A percentile compares a stretch with the other conserved stretches of the same genome.
phyloP scores from a whole-genome alignment of 2,113 vertebrate species.

The Ophthalmolycus amberensis region DNA sequence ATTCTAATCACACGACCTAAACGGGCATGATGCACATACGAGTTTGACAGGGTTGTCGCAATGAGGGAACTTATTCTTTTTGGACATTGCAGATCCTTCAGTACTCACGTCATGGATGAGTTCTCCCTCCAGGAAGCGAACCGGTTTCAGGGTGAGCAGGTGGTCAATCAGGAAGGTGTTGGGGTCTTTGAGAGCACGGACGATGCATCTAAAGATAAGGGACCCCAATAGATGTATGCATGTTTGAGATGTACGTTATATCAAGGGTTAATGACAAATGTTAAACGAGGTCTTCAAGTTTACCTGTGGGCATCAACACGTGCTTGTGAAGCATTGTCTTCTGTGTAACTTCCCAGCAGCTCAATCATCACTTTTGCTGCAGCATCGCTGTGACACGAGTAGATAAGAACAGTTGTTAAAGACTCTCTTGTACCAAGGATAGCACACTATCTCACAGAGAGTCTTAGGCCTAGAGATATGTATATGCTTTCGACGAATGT shows the following conservation, averaged over 20 bases:
- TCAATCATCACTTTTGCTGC: constrained; percentile 99
- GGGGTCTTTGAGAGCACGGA: constrained; percentile 95
- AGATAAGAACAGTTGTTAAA: constrained; percentile 27
- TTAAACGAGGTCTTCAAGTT: neutral
- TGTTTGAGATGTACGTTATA: neutral
- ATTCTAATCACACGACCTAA: neutral
- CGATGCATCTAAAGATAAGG: constrained; percentile 88
- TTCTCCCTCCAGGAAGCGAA: constrained; percentile 98
- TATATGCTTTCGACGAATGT: neutral
- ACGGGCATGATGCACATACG: neutral
- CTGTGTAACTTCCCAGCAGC: constrained; percentile 97
- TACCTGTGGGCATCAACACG: constrained; percentile 97
- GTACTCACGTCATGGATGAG: constrained; percentile 97
- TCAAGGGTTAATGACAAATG: neutral
- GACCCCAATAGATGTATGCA: neutral
- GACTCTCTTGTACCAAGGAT: neutral
- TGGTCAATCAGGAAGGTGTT: constrained; percentile 98
- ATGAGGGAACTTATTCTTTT: neutral
- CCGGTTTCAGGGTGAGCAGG: constrained; percentile 96
- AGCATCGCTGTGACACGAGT: constrained; percentile 84
- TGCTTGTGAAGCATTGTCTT: constrained; percentile 98
- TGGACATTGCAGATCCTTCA: neutral
- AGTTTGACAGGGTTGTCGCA: neutral
- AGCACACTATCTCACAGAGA: neutral
- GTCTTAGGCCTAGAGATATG: neutral